phyloP scores from a whole-genome alignment of 2,797 vertebrate species.

The Acipenser ruthenus region DNA sequence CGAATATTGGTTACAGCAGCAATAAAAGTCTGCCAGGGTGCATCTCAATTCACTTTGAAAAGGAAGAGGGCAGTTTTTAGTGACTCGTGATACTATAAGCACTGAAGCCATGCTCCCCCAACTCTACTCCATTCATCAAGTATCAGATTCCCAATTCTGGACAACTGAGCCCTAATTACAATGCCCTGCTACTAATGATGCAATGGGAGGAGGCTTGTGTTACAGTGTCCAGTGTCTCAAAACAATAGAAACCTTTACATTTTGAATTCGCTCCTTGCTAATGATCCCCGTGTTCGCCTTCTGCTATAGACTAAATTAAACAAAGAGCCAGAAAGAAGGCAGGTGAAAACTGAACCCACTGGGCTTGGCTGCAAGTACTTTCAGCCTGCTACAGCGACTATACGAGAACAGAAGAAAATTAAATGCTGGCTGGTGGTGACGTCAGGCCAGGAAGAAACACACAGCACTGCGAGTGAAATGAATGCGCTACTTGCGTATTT shows the following conservation, averaged over 20 bases:
- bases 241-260: constrained; percentile 51
- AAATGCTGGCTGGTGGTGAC: too few species aligned
- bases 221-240: constrained; percentile 43
- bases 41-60: too few species aligned
- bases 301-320: not conserved
- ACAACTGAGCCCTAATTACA: constrained; percentile 62
- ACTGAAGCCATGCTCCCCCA: not conserved
- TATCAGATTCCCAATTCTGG: constrained; percentile 37
- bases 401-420: too few species aligned
- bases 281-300: not conserved
- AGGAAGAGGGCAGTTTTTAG: too few species aligned
- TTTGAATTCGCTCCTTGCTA: constrained; percentile 40
- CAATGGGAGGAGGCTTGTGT: constrained; percentile 31
- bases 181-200: constrained; percentile 54
- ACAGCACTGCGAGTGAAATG: too few species aligned
- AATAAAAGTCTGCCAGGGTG: too few species aligned
- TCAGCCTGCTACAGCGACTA: too few species aligned
- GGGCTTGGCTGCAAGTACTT: too few species aligned
- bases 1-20: too few species aligned
- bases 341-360: too few species aligned
- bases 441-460: too few species aligned
- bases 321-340: not conserved
- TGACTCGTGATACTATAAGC: not conserved
- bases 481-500: too few species aligned
- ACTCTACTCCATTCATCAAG: constrained; percentile 15